Evolutionary conservation across 2,888 invertebrate genomes (phyloP).

Genomic region (Sesia bembeciformis): DNA sequence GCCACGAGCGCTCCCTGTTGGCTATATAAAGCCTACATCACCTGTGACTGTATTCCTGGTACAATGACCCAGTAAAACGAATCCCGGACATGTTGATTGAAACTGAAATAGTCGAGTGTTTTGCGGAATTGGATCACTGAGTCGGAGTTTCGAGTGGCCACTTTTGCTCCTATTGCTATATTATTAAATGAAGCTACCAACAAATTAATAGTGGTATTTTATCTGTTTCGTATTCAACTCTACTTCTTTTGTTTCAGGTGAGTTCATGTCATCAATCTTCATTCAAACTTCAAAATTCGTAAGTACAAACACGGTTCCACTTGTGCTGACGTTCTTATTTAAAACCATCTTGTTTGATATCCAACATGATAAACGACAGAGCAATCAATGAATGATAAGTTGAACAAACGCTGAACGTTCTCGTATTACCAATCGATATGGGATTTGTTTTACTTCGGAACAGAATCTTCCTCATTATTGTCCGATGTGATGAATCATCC

Average conservation of each 20-base stretch:
- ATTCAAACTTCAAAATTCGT: too few relatives aligned
- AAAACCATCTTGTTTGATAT: too few relatives aligned
- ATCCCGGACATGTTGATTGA: conserved; percentile 45
- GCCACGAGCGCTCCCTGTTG: conserved; percentile 35
- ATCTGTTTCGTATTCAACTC: too few relatives aligned
- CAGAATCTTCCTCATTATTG: conserved; percentile 56
- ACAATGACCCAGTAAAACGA: conserved; percentile 58
- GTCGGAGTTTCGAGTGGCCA: not conserved
- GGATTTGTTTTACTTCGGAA: conserved; percentile 58
- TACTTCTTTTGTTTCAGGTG: too few relatives aligned
- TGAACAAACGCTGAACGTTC: conserved; percentile 32
- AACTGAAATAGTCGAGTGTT: conserved; percentile 37
- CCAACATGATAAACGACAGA: not conserved
- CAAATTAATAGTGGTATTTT: too few relatives aligned
- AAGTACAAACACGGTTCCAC: too few relatives aligned
- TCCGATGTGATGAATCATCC: conserved; percentile 61
- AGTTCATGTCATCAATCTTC: too few relatives aligned
- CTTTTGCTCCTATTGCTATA: too few relatives aligned
- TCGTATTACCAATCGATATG: conserved; percentile 64
- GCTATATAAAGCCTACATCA: conserved; percentile 38
- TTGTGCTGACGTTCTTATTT: too few relatives aligned
- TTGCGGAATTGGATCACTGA: conserved; percentile 28
- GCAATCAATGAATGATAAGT: conserved; percentile 10
- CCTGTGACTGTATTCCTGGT: conserved; percentile 35
- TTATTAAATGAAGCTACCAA: too few relatives aligned